These are phyloP conservation scores for Polietes domitor DNA, from an alignment of 2,888 invertebrate genomes.

Conservation along the genomic window DNA sequence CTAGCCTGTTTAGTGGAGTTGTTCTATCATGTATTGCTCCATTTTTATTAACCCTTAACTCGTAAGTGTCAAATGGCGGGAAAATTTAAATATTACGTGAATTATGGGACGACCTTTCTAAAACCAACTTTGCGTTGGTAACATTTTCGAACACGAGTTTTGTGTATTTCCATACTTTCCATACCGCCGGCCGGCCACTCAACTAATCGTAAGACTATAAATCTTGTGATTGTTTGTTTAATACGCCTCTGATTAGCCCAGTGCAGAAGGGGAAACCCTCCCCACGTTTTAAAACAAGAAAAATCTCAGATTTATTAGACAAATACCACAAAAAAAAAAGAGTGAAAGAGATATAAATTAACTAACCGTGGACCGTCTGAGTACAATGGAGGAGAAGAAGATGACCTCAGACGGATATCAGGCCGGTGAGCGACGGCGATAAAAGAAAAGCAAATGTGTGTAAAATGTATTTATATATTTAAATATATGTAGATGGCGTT, in stretches of 20 bases:
- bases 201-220: neutral
- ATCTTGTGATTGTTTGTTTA: neutral
- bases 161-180: neutral
- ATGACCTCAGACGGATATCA: neutral
- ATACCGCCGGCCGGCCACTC: neutral
- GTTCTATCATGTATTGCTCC: too few species aligned
- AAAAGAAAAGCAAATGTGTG: neutral
- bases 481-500: neutral
- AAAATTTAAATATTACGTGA: too few species aligned
- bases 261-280: neutral
- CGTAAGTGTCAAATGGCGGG: too few species aligned
- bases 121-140: too few species aligned
- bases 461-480: slow-evolving; percentile 17
- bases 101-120: too few species aligned
- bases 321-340: neutral
- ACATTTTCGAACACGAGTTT: too few species aligned
- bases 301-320: slow-evolving; percentile 1
- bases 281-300: neutral
- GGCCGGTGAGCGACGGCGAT: neutral
- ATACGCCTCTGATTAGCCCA: neutral
- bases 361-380: neutral
- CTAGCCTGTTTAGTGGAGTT: too few species aligned
- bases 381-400: neutral
- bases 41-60: too few species aligned
- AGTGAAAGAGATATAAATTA: neutral